A percentile compares a stretch with the other conserved stretches of the same genome.
Evolutionary conservation across 2,797 vertebrate genomes (phyloP).

Genomic region (Rhynchotus rufescens): DNA sequence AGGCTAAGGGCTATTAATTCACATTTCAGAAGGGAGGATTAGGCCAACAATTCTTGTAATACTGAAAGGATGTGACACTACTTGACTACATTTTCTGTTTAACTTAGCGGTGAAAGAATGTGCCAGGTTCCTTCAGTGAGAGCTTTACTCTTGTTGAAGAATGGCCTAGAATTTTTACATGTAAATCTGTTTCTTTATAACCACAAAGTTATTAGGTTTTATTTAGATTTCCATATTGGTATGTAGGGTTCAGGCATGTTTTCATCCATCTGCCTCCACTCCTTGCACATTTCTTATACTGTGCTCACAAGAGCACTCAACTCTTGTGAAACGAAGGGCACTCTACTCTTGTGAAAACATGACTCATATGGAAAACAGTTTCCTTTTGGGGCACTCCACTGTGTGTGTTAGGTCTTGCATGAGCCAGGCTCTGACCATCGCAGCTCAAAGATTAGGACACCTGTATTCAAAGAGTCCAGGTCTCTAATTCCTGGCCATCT

Average conservation of each 20-base stretch:
- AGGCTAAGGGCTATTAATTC: neutral
- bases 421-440: neutral
- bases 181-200: neutral
- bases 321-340: neutral
- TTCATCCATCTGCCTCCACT: neutral
- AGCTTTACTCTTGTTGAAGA: neutral
- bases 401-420: neutral
- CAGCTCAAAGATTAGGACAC: neutral
- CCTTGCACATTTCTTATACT: neutral
- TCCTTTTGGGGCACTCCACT: neutral
- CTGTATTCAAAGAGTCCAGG: neutral
- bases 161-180: neutral
- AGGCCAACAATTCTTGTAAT: constrained; percentile 3
- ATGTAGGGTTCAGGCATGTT: neutral
- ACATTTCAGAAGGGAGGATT: neutral
- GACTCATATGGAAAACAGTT: constrained; percentile 25
- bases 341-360: neutral
- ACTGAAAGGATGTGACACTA: neutral
- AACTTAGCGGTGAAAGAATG: neutral
- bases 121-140: neutral
- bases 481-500: constrained; percentile 8
- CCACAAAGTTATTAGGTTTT: neutral
- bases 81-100: neutral
- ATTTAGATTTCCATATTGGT: neutral
- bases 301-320: neutral